These are phyloP conservation scores for Melanotaenia parkinsoni DNA, from an alignment of 2,797 vertebrate species.

Conservation along the genomic window DNA sequence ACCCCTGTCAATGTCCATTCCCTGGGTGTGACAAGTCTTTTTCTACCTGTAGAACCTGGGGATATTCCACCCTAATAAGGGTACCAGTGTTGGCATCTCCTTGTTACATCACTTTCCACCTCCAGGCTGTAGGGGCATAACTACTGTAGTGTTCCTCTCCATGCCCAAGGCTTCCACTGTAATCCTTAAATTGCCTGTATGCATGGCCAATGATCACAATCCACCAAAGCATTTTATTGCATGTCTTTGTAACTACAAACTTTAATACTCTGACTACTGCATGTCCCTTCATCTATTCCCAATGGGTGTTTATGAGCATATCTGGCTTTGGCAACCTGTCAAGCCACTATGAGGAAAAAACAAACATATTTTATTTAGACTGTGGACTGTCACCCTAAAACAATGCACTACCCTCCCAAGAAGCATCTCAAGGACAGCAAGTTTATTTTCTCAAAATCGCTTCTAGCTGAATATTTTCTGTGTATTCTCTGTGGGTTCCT, in stretches of 20 bases:
- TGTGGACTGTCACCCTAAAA: conserved; percentile 38
- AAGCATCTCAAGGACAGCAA: conserved; percentile 22
- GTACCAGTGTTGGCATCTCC: conserved; percentile 33
- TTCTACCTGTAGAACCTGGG: conserved; percentile 36
- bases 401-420: conserved; percentile 21
- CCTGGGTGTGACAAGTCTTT: conserved; percentile 32
- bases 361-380: conserved; percentile 34
- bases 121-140: conserved; percentile 16
- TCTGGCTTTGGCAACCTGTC: conserved; percentile 35
- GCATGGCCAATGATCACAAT: conserved; percentile 29
- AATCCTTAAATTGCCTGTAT: conserved; percentile 16
- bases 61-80: conserved; percentile 53
- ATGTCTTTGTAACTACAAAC: conserved; percentile 21
- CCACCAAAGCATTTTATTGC: conserved; percentile 21
- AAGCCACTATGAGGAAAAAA: conserved; percentile 23
- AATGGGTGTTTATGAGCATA: conserved; percentile 6
- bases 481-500: conserved; percentile 16
- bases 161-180: conserved; percentile 22
- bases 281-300: conserved; percentile 10
- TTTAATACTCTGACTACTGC: conserved; percentile 23
- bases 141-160: conserved; percentile 19
- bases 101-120: conserved; percentile 29
- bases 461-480: conserved; percentile 23
- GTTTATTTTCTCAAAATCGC: conserved; percentile 32
- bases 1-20: conserved; percentile 36